These are phyloP conservation scores for Arge pagana DNA, from an alignment of 2,888 invertebrate genomes.

Conservation along the genomic window DNA sequence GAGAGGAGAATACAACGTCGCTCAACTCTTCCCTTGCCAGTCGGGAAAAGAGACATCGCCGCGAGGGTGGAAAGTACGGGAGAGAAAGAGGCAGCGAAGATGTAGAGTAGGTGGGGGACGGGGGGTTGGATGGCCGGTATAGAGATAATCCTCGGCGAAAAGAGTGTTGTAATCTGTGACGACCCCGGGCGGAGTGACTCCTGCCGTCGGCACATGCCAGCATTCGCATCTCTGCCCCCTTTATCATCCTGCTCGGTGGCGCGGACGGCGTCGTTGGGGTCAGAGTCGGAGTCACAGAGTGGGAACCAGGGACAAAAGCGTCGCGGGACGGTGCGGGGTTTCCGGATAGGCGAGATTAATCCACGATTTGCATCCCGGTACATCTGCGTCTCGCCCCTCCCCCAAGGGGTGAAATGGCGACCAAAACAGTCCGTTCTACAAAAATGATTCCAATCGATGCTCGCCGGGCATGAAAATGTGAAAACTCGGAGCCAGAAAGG, in stretches of 20 bases:
- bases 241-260: constrained; percentile 22
- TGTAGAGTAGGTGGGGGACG: not conserved
- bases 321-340: constrained; percentile 40
- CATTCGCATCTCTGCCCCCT: constrained; percentile 42
- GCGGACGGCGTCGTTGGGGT: constrained; percentile 34
- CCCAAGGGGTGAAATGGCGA: constrained; percentile 25
- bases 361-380: constrained; percentile 57
- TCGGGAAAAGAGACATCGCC: constrained; percentile 5
- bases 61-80: constrained; percentile 1
- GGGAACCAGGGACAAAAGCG: constrained; percentile 33
- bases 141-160: constrained; percentile 19
- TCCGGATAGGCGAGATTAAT: constrained; percentile 52
- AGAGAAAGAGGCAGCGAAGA: not conserved
- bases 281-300: constrained; percentile 37
- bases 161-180: constrained; percentile 44
- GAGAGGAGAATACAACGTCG: not conserved
- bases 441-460: constrained; percentile 21
- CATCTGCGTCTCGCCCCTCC: constrained; percentile 53
- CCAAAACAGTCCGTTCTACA: constrained; percentile 33
- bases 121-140: not conserved
- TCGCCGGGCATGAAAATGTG: constrained; percentile 19
- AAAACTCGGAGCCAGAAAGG: no score
- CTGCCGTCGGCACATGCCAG: constrained; percentile 50
- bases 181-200: constrained; percentile 49
- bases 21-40: not conserved